Evolutionary conservation across 2,113 vertebrate species (phyloP), one percentile per base, ranked within the genome.

Genomic region (Nothoprocta pentlandii): DNA sequence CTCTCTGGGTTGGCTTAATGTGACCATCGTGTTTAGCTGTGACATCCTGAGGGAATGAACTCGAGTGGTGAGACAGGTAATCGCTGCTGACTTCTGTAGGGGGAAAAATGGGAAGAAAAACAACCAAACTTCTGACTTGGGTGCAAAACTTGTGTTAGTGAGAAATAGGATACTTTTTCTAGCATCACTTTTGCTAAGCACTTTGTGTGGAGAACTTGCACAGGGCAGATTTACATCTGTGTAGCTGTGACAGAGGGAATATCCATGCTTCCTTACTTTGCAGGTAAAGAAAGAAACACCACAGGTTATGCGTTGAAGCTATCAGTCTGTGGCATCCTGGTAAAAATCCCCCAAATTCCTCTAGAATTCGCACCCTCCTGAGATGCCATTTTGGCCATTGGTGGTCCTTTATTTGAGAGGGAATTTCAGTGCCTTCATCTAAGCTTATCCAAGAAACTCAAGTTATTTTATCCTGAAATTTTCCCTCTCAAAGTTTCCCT

Each of bases 121-220:
- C 2, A 22, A 49, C 21, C 49, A 49, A 49, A 15, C 8, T 79
- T 74, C 39, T 44, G 34, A 82, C 21, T 39, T 25, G 32, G 7
- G 10, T 73, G 39, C 14, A 80, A 61, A 89, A 68, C 28, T 54
- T n/a, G 36, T 14, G 14, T 6, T 46, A 0, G 2, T 6, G 54
- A 66, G 49, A 62, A 78, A 89, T 58, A 73, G 16, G 54, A 9
- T 6, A 6, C 20, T 0, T 46, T 74, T 66, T 30, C 28, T 30
- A 30, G 0, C 2, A 5, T 14, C 0, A 3, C 20, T 17, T 68
- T 56, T 28, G 53, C 16, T 0, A 4, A n/a, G n/a, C 0, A 1
- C 20, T 28, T 23, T 7, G 4, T 34, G 5, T 20, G 1, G 4
- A 16, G 21, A 26, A 14, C 6, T 32, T 32, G 26, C 53, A 22